These are phyloP conservation scores for Carterocephalus palaemon DNA, from an alignment of 2,888 invertebrate species.

Conservation along the genomic window DNA sequence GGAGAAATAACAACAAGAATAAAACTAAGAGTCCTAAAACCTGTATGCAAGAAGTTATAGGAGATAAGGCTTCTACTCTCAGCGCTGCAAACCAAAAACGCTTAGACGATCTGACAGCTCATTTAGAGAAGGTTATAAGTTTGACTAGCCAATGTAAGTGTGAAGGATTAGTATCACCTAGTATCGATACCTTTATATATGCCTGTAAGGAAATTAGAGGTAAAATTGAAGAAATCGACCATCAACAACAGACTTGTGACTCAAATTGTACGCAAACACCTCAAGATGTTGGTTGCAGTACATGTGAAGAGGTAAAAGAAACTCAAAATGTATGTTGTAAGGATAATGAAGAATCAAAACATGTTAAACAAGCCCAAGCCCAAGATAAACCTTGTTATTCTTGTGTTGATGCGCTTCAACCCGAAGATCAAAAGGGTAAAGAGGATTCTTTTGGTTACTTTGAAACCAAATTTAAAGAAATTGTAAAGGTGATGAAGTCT, in stretches of 20 bases:
- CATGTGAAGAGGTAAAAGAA: background rate
- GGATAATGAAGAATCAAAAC: background rate
- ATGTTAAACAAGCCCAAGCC: background rate
- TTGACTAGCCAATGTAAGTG: conserved; percentile 27
- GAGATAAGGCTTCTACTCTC: conserved; percentile 13
- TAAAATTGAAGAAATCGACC: conserved; percentile 31
- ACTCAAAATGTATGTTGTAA: background rate
- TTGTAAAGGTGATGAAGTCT: conserved; percentile 41
- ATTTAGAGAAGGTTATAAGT: conserved; percentile 36
- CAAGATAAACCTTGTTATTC: conserved; percentile 3
- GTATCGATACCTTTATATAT: conserved; percentile 35
- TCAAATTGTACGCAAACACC: background rate
- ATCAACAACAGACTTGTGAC: conserved; percentile 1
- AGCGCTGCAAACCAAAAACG: conserved; percentile 1
- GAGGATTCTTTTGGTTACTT: conserved; percentile 30
- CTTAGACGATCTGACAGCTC: conserved; percentile 16
- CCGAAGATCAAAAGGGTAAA: conserved; percentile 18
- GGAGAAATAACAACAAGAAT: background rate
- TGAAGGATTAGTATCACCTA: conserved; percentile 24
- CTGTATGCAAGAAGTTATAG: background rate
- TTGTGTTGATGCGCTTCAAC: conserved; percentile 18
- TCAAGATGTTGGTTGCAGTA: conserved; percentile 1
- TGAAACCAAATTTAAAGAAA: conserved; percentile 43
- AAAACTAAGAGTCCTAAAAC: background rate
- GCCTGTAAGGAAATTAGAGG: conserved; percentile 34